Conservation (phyloP, 2,797 vertebrate species). For the Naso thynnoides region DNA sequence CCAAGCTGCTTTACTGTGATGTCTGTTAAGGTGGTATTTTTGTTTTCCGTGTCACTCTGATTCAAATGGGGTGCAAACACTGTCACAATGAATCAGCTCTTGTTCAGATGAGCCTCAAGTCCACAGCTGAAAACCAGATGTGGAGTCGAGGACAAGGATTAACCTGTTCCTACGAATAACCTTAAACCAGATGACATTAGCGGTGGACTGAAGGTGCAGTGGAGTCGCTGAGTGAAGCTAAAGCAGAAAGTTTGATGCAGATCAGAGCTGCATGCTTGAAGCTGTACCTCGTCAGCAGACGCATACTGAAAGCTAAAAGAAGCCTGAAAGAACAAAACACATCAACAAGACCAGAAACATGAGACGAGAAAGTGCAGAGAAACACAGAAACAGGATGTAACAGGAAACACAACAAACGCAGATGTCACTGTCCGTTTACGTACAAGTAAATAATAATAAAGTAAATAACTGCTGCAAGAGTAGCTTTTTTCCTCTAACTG, state of each 20-base stretch:
- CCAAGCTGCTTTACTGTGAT: not conserved
- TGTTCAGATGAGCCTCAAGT: not conserved
- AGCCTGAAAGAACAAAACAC: constrained; percentile 83
- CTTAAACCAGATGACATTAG: constrained; percentile 5
- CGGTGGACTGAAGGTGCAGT: constrained; percentile 44
- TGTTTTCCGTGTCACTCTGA: not conserved
- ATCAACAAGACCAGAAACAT: constrained; percentile 71
- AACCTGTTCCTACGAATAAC: too few species aligned
- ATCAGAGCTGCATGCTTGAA: constrained; percentile 72
- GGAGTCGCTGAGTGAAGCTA: constrained; percentile 67
- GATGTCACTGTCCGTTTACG: not conserved
- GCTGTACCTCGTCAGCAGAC: constrained; percentile 85
- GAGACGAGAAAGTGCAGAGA: constrained; percentile 26
- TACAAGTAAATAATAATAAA: not conserved
- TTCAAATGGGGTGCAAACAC: not conserved
- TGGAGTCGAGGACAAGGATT: not conserved
- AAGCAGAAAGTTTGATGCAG: constrained; percentile 71
- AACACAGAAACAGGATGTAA: constrained; percentile 13
- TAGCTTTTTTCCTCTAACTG: not conserved
- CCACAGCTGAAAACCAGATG: not conserved
- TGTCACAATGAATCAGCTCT: not conserved
- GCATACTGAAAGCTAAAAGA: constrained; percentile 84
- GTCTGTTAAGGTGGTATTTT: not conserved
- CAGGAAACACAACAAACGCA: constrained; percentile 16
- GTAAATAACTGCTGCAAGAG: too few species aligned